A percentile compares a stretch with the other conserved stretches of the same genome.
phyloP scores from a whole-genome alignment of 2,888 invertebrate genomes.

The Thymelicus sylvestris region DNA sequence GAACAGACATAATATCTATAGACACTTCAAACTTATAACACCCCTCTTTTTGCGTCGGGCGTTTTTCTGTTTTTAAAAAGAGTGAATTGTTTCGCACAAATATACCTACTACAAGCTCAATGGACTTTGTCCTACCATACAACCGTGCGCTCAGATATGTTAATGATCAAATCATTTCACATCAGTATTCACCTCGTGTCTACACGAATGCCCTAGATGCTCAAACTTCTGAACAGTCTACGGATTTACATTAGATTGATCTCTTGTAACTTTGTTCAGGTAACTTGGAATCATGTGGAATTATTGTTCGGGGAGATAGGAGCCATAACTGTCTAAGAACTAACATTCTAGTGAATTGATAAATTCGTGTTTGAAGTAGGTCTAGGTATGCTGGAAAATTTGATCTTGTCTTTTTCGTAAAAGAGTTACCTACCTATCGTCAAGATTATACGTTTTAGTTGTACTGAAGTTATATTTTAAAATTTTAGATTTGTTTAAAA shows the following conservation, averaged over 20 bases:
- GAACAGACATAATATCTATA: too few species aligned
- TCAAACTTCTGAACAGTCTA: conserved; percentile 20
- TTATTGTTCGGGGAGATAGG: conserved; percentile 28
- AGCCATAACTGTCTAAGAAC: conserved; percentile 17
- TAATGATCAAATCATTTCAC: conserved; percentile 6
- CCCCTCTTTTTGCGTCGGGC: too few species aligned
- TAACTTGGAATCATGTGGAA: conserved; percentile 30
- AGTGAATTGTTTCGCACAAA: neutral
- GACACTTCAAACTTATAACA: too few species aligned
- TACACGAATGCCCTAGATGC: conserved; percentile 20
- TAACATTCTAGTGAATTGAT: conserved; percentile 4
- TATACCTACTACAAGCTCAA: neutral
- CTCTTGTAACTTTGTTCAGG: conserved; percentile 32
- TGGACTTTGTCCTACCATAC: neutral
- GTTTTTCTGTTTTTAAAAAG: too few species aligned
- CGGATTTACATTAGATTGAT: conserved; percentile 36
- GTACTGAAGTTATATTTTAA: too few species aligned
- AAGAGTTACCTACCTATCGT: neutral
- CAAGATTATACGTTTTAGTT: too few species aligned
- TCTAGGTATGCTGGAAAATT: neutral
- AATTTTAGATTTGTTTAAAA: too few species aligned
- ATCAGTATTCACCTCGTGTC: conserved; percentile 12
- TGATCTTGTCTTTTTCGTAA: neutral
- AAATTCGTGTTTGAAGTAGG: conserved; percentile 5
- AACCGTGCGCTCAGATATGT: neutral